phyloP scores from a whole-genome alignment of 2,888 invertebrate genomes.

The Epistrophe grossulariae region DNA sequence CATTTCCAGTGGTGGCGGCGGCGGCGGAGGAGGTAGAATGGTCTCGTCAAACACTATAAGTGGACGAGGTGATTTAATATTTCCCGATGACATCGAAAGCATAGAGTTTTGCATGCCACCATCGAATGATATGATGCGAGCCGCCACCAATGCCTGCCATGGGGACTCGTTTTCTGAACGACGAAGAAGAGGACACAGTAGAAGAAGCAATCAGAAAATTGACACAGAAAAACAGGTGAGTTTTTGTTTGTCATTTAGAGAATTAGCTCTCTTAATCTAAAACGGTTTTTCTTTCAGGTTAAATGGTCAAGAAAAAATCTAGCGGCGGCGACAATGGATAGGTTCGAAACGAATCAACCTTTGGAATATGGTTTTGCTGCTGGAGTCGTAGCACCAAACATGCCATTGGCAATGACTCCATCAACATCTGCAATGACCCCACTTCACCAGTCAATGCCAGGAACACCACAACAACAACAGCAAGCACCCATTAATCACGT shows the following conservation, averaged over 20 bases:
- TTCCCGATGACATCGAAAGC: constrained; percentile 83
- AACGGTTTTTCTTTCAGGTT: constrained; percentile 80
- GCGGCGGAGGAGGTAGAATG: constrained; percentile 77
- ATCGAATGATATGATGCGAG: constrained; percentile 76
- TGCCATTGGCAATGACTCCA: constrained; percentile 54
- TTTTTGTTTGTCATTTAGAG: neutral
- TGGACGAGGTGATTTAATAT: constrained; percentile 81
- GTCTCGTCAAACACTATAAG: constrained; percentile 78
- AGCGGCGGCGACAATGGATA: constrained; percentile 87
- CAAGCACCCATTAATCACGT: constrained; percentile 84
- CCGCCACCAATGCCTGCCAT: constrained; percentile 79
- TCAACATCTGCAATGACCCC: constrained; percentile 57
- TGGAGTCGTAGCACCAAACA: constrained; percentile 80
- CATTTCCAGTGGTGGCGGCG: constrained; percentile 48
- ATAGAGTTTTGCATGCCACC: constrained; percentile 83
- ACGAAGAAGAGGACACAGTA: constrained; percentile 81
- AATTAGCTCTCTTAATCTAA: neutral
- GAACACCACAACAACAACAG: constrained; percentile 78
- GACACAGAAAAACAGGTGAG: constrained; percentile 83
- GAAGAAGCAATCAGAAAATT: constrained; percentile 83
- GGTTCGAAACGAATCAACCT: constrained; percentile 85
- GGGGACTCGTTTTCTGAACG: constrained; percentile 82
- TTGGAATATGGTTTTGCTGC: constrained; percentile 82
- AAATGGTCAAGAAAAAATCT: constrained; percentile 88
- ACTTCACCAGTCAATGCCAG: constrained; percentile 75